Evolutionary conservation across 2,888 invertebrate genomes (phyloP).

Genomic region (Tribolium freemani): DNA sequence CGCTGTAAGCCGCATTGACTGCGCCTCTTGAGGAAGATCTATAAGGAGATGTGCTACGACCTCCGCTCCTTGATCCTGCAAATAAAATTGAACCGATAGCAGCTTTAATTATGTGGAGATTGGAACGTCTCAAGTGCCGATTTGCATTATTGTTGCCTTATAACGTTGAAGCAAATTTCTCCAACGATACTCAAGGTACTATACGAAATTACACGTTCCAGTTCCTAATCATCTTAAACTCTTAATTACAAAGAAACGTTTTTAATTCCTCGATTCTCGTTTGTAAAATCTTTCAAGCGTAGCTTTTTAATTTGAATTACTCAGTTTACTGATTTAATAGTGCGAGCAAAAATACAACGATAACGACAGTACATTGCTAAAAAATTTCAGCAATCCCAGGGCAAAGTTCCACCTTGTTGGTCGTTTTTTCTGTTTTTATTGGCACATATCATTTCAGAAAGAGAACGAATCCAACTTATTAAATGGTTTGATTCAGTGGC

Average conservation of each 20-base stretch:
- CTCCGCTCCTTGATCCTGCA: constrained; percentile 46
- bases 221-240: background rate
- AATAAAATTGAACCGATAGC: constrained; percentile 16
- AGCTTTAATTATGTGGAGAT: background rate
- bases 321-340: background rate
- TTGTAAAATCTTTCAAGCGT: background rate
- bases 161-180: background rate
- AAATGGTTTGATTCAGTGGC: no score
- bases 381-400: no score
- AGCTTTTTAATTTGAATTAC: background rate
- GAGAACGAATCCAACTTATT: no score
- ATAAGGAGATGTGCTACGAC: constrained; percentile 76
- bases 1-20: constrained; percentile 69
- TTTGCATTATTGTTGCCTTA: constrained; percentile 14
- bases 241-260: background rate
- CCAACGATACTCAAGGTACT: background rate
- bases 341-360: background rate
- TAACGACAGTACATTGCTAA: background rate
- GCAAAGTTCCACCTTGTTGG: no score
- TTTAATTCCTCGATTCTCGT: background rate
- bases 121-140: background rate
- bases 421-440: no score
- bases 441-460: no score
- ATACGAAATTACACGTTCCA: background rate
- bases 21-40: constrained; percentile 70